These are phyloP conservation scores for Drosophila nigricruria DNA, from an alignment of 2,888 invertebrate species.

Conservation along the genomic window DNA sequence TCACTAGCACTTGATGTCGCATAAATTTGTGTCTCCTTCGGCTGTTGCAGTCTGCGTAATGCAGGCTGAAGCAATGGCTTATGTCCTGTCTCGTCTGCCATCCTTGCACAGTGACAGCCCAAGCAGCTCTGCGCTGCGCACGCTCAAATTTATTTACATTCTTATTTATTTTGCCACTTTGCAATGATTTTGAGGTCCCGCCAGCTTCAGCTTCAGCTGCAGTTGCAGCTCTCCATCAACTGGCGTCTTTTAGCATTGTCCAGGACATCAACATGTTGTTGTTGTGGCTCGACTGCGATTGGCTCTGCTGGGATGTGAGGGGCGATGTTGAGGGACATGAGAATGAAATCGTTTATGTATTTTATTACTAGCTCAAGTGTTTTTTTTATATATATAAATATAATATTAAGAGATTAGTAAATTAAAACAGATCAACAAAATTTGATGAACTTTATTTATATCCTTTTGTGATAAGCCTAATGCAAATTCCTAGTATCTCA, in stretches of 20 bases:
- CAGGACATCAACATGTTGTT: constrained; percentile 21
- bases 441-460: too few relatives aligned
- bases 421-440: too few relatives aligned
- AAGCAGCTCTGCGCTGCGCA: constrained; percentile 34
- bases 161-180: constrained; percentile 72
- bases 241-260: constrained; percentile 8
- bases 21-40: constrained; percentile 60
- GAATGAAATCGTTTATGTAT: background rate
- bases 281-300: constrained; percentile 28
- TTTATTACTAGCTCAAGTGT: background rate
- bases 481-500: too few relatives aligned
- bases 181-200: constrained; percentile 70
- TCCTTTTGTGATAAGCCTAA: too few relatives aligned
- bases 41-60: constrained; percentile 43
- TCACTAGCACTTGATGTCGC: constrained; percentile 63
- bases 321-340: background rate
- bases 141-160: constrained; percentile 71
- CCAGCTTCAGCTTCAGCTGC: constrained; percentile 13
- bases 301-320: constrained; percentile 14
- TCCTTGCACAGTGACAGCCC: constrained; percentile 27
- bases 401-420: background rate
- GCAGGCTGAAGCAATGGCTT: constrained; percentile 55
- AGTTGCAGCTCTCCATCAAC: constrained; percentile 36
- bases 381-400: background rate
- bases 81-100: constrained; percentile 58